phyloP scores from a whole-genome alignment of 2,888 invertebrate genomes.

The Folsomia candida region DNA sequence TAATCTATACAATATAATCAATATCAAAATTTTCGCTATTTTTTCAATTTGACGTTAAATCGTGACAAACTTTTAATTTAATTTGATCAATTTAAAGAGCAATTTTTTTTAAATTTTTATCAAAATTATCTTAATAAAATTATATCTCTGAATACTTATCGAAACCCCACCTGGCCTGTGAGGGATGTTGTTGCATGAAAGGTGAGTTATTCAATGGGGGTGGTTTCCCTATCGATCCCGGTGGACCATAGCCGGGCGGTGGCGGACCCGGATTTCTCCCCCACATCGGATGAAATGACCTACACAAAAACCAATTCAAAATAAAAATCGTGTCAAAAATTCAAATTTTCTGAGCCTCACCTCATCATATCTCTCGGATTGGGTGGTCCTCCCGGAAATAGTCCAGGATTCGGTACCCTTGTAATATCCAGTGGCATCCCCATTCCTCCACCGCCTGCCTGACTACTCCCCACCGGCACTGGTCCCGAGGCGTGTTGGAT shows the following conservation, averaged over 20 bases:
- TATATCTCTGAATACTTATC: no score
- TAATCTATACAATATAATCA: background rate
- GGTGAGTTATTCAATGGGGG: constrained; percentile 45
- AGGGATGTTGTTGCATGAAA: background rate
- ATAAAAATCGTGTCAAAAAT: background rate
- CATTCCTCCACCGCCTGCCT: no score
- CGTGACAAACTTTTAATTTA: no score
- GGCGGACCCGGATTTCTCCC: constrained; percentile 26
- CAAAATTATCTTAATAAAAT: no score
- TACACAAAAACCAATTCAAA: constrained; percentile 1
- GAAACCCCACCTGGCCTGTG: background rate
- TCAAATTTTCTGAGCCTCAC: constrained; percentile 17
- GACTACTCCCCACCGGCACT: no score
- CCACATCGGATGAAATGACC: constrained; percentile 45
- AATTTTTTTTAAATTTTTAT: no score
- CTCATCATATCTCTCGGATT: no score
- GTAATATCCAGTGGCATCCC: constrained; percentile 40
- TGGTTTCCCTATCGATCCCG: constrained; percentile 46
- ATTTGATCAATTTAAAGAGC: no score
- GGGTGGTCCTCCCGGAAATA: constrained; percentile 39
- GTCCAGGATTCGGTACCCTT: constrained; percentile 39
- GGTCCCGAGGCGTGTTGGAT: no score
- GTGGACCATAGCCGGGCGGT: constrained; percentile 34
- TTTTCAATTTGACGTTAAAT: background rate
- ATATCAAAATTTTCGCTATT: background rate